A percentile compares a stretch with the other conserved stretches of the same genome.
phyloP scores from a whole-genome alignment of 2,113 vertebrate genomes.

The Austrofundulus limnaeus region DNA sequence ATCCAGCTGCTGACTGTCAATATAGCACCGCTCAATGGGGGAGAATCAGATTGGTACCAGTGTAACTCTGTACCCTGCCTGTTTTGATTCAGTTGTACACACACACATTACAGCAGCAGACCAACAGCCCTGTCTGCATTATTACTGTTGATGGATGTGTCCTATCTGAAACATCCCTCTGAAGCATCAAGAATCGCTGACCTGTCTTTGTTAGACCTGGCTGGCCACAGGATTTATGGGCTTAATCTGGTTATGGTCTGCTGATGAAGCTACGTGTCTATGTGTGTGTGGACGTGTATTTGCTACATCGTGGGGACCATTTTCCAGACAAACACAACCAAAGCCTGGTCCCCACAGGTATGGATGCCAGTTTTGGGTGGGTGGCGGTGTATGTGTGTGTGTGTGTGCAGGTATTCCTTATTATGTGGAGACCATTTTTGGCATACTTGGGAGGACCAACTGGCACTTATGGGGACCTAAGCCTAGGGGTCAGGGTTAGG shows the following conservation, averaged over 20 bases:
- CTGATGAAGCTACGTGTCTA: slow-evolving; percentile 38
- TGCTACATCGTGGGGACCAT: too few relatives aligned
- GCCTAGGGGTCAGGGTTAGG: too few relatives aligned
- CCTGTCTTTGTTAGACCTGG: slow-evolving; percentile 63
- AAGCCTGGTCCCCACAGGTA: too few relatives aligned
- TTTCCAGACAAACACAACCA: too few relatives aligned
- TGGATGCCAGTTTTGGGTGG: too few relatives aligned
- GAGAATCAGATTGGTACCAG: slow-evolving; percentile 25
- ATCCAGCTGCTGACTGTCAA: slow-evolving; percentile 24
- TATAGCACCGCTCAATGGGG: slow-evolving; percentile 45
- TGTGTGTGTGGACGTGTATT: slow-evolving; percentile 8
- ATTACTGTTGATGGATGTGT: slow-evolving; percentile 70
- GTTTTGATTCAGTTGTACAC: slow-evolving; percentile 36
- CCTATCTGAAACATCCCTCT: slow-evolving; percentile 68
- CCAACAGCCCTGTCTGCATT: slow-evolving; percentile 47
- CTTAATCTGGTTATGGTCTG: slow-evolving; percentile 57
- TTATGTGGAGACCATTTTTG: too few relatives aligned
- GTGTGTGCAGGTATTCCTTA: too few relatives aligned
- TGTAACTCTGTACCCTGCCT: slow-evolving; percentile 29
- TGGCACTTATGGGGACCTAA: too few relatives aligned
- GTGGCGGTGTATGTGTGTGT: too few relatives aligned
- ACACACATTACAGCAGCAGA: slow-evolving; percentile 34
- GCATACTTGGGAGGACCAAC: too few relatives aligned
- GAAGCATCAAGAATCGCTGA: slow-evolving; percentile 68
- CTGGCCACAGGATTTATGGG: slow-evolving; percentile 67